A percentile compares a stretch with the other conserved stretches of the same genome.
Evolutionary conservation across 2,797 vertebrate genomes (phyloP).

Genomic region (Manis pentadactyla): DNA sequence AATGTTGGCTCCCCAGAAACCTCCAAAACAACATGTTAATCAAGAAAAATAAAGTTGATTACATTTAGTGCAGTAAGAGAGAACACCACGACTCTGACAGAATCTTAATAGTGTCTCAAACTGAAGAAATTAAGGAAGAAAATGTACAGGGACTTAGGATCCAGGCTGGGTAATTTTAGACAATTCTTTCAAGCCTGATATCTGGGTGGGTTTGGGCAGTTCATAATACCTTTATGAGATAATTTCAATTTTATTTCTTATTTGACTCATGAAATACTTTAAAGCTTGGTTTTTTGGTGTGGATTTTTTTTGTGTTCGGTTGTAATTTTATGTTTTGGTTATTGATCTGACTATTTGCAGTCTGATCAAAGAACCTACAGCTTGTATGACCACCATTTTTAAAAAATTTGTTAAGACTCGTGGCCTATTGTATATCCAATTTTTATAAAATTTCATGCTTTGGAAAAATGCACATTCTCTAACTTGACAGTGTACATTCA

Average conservation of each 20-base stretch:
- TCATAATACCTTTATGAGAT: neutral
- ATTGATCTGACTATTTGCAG: neutral
- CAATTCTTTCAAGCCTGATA: neutral
- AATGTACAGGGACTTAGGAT: neutral
- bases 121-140: neutral
- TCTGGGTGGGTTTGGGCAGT: neutral
- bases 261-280: neutral
- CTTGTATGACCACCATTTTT: neutral
- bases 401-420: neutral
- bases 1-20: neutral
- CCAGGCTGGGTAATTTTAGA: neutral
- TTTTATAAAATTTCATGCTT: neutral
- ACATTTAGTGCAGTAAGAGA: neutral
- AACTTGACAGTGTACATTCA: neutral
- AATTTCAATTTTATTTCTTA: neutral
- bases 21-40: conserved; percentile 56
- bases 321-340: neutral
- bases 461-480: neutral
- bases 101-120: conserved; percentile 39
- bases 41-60: conserved; percentile 61
- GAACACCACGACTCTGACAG: neutral
- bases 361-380: neutral
- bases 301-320: neutral
- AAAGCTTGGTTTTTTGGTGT: neutral
- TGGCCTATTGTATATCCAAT: neutral